Evolutionary conservation across 2,888 invertebrate species (phyloP), one percentile per base, ranked within the genome.

Genomic region (Adelphocoris suturalis): DNA sequence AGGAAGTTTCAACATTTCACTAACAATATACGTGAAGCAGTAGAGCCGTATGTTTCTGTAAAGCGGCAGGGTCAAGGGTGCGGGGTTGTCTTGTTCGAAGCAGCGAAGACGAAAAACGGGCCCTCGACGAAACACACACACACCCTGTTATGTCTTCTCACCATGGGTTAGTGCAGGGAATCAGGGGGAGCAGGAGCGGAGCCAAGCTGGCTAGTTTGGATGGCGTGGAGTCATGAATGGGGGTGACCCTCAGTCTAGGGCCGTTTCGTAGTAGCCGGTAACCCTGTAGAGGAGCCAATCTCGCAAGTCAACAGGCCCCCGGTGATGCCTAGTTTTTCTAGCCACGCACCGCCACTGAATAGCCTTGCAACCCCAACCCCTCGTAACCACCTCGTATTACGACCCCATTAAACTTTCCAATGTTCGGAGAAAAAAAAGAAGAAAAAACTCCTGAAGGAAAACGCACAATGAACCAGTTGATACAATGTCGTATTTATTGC

Each of bases 401-500:
- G 89, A 89, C 89, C 52, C 82, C 46, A 89, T 89, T 89, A 80
- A 89, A 80, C 61, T 55, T 81, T 47, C 85, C 55, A 81, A 80
- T 57, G 81, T 89, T 46, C 68, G 37, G 57, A 48, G 80, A 89
- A 28, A 57, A 89, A 28, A 28, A 23, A 81, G 37, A 16, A 14
- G 19, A 81, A 61, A 23, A 57, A 78, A 16, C 61, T 2, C 16
- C 61, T 9, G 61, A 19, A 61, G 61, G 61, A 61, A 61, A 61
- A 81, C 61, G 27, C 88, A 89, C 89, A 89, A 89, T 89, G 89
- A 89, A 80, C 57, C 28, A 78, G 89, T 81, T 89, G 80, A 46
- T 89, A 89, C 89, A 81, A 89, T 89, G 89, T 89, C 68, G 81
- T 89, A 89, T 89, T 89, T 89, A 89, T 89, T 81, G 89, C 28